phyloP scores from a whole-genome alignment of 64 coral and sea anemone genomes.

The Cladopsammia gracilis region DNA sequence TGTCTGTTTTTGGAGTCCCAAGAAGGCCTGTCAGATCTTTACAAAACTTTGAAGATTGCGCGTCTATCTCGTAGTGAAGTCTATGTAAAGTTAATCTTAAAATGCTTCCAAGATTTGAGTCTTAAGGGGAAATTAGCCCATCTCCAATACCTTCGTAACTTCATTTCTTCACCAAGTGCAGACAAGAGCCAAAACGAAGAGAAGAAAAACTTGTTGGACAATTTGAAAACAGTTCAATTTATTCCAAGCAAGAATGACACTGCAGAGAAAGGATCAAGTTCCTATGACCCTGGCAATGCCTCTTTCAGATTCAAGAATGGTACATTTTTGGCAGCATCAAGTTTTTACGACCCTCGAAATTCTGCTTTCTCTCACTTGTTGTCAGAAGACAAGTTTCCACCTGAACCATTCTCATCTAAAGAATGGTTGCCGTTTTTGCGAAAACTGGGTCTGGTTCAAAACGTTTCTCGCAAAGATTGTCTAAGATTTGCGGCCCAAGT shows the following conservation, averaged over 20 bases:
- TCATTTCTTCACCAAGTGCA: neutral
- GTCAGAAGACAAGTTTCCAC: too few species aligned
- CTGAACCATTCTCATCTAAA: neutral
- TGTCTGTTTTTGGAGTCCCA: constrained; percentile 4
- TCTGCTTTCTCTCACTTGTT: constrained; percentile 27
- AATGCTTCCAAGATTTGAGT: constrained; percentile 34
- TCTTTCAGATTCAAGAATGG: neutral
- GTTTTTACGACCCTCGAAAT: constrained; percentile 37
- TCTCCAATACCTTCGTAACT: constrained; percentile 16
- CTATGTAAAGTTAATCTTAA: constrained; percentile 37
- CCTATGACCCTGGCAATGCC: neutral
- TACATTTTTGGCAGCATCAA: neutral
- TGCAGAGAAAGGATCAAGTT: neutral
- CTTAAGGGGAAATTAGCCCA: constrained; percentile 32
- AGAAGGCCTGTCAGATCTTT: constrained; percentile 14
- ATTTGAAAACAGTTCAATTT: constrained; percentile 18
- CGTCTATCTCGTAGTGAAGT: constrained; percentile 7
- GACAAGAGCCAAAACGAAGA: neutral
- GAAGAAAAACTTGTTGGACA: neutral
- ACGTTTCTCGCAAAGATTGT: constrained; percentile 4
- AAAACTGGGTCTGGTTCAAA: constrained; percentile 10
- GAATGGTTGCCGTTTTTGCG: constrained; percentile 31
- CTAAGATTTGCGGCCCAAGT: constrained; percentile 52
- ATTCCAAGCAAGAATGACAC: constrained; percentile 15
- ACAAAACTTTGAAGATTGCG: constrained; percentile 1